Evolutionary conservation across 2,888 invertebrate genomes (phyloP).

Genomic region (Epinotia demarniana): DNA sequence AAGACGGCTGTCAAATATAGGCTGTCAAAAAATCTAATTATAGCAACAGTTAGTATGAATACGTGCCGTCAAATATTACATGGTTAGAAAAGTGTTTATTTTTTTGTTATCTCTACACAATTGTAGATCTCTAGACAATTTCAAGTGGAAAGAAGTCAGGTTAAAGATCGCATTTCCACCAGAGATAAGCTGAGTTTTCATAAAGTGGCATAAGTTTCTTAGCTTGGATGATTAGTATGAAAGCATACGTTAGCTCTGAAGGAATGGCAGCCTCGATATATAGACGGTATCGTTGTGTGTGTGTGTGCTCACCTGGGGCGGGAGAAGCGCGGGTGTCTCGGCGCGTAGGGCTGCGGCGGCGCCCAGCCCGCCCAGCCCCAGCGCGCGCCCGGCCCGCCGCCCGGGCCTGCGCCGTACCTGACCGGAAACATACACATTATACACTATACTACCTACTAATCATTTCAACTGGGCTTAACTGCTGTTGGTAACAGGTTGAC

Average conservation of each 20-base stretch:
- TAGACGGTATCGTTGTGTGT: not conserved
- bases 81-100: too few species aligned
- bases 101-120: too few species aligned
- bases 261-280: not conserved
- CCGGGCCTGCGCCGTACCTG: slow-evolving; percentile 54
- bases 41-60: too few species aligned
- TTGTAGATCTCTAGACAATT: not conserved
- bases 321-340: slow-evolving; percentile 76
- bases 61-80: too few species aligned
- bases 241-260: not conserved
- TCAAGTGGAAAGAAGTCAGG: slow-evolving; percentile 2
- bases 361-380: slow-evolving; percentile 81
- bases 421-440: slow-evolving; percentile 49
- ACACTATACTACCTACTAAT: too few species aligned
- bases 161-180: not conserved
- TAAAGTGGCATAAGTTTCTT: not conserved
- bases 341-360: slow-evolving; percentile 76
- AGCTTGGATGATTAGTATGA: not conserved
- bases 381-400: slow-evolving; percentile 54
- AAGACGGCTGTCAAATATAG: too few species aligned
- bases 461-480: too few species aligned
- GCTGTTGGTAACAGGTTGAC: too few species aligned
- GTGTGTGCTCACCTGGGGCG: slow-evolving; percentile 69
- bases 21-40: too few species aligned
- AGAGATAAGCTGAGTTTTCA: not conserved